phyloP scores from a whole-genome alignment of 2,888 invertebrate genomes.

The Temnothorax rugatulus region DNA sequence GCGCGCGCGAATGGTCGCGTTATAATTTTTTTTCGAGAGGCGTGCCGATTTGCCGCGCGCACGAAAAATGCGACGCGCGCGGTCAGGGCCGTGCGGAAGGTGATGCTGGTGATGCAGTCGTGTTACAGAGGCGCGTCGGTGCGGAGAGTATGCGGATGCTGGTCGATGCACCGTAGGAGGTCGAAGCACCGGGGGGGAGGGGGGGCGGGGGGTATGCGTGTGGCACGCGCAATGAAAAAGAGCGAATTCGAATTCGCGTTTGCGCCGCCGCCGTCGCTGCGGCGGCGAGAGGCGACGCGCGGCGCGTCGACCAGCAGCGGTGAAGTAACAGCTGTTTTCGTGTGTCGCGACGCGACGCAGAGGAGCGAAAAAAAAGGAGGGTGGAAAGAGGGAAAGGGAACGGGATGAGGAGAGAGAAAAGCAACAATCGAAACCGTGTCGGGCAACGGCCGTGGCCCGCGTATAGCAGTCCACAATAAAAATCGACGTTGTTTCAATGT shows the following conservation, averaged over 20 bases:
- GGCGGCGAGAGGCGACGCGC: constrained; percentile 39
- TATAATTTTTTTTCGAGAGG: constrained; percentile 38
- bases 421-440: constrained; percentile 78
- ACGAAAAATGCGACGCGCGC: constrained; percentile 39
- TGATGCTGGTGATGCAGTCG: constrained; percentile 25
- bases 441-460: constrained; percentile 76
- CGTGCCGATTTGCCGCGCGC: constrained; percentile 29
- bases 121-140: constrained; percentile 33
- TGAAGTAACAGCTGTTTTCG: constrained; percentile 76
- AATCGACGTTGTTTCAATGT: constrained; percentile 74
- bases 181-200: constrained; percentile 54
- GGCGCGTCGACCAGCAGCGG: constrained; percentile 51
- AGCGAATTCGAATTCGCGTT: constrained; percentile 73
- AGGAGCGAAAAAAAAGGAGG: constrained; percentile 65
- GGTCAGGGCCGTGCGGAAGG: constrained; percentile 32
- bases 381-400: constrained; percentile 55
- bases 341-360: constrained; percentile 70
- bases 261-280: constrained; percentile 71
- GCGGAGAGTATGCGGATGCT: constrained; percentile 27
- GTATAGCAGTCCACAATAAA: constrained; percentile 63
- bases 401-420: constrained; percentile 66
- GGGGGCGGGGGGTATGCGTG: neutral
- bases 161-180: constrained; percentile 63
- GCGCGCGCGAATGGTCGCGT: neutral
- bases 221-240: constrained; percentile 66